These are phyloP conservation scores for Olivierus martensii DNA, from an alignment of 1,140 invertebrate genomes.

Conservation along the genomic window DNA sequence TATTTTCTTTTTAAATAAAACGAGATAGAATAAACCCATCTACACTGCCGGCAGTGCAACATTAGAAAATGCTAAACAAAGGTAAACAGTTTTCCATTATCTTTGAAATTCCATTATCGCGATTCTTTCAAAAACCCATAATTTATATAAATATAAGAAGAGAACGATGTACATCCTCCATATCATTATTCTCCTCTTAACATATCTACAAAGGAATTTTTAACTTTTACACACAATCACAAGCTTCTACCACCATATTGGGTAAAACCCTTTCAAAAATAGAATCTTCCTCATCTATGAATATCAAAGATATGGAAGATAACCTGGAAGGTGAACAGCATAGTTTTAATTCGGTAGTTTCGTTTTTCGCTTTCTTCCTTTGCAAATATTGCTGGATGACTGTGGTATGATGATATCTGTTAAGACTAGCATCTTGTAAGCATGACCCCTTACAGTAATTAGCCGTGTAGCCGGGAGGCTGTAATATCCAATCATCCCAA, in stretches of 20 bases:
- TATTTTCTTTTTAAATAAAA: too few relatives aligned
- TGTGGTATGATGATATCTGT: background rate
- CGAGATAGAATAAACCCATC: too few relatives aligned
- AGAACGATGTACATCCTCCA: background rate
- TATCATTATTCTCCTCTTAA: too few relatives aligned
- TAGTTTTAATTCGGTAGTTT: background rate
- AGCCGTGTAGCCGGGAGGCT: slow-evolving; percentile 65
- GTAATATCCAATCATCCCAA: slow-evolving; percentile 90
- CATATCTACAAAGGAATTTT: too few relatives aligned
- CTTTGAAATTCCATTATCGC: too few relatives aligned
- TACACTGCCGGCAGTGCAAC: too few relatives aligned
- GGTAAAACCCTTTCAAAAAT: background rate
- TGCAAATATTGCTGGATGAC: background rate
- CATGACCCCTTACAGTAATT: slow-evolving; percentile 86
- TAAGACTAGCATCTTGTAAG: slow-evolving; percentile 1
- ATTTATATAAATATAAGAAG: background rate
- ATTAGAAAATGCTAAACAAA: too few relatives aligned
- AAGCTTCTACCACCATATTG: slow-evolving; percentile 1
- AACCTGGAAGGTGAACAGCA: background rate
- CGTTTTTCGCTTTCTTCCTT: background rate
- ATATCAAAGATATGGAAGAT: slow-evolving; percentile 1
- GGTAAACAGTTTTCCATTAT: too few relatives aligned
- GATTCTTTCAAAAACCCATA: too few relatives aligned
- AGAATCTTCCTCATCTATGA: background rate
- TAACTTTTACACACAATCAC: background rate